Evolutionary conservation across 2,888 invertebrate genomes (phyloP).

Genomic region (Luffia ferchaultella): DNA sequence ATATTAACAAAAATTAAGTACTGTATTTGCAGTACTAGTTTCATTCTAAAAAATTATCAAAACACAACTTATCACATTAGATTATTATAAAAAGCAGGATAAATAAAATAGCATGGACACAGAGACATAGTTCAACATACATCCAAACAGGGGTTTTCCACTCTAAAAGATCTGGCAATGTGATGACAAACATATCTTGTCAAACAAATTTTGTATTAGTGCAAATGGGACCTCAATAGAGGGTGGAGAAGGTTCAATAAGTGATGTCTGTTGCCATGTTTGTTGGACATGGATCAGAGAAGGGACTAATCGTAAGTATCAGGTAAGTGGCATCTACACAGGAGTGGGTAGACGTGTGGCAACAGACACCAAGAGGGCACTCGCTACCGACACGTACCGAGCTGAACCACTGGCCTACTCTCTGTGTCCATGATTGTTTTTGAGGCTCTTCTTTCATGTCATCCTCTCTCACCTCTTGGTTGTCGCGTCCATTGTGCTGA

Average conservation of each 20-base stretch:
- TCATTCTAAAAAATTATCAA: background rate
- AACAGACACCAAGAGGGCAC: constrained; percentile 38
- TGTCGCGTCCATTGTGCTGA: constrained; percentile 42
- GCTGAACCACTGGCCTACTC: constrained; percentile 75
- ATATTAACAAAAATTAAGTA: constrained; percentile 17
- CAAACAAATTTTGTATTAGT: constrained; percentile 19
- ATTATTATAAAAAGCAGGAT: background rate
- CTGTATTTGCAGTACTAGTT: constrained; percentile 2
- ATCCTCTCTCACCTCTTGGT: constrained; percentile 61
- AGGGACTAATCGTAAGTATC: background rate
- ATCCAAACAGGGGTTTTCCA: background rate
- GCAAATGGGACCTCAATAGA: constrained; percentile 59
- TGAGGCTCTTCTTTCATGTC: constrained; percentile 49
- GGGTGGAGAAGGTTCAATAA: constrained; percentile 43
- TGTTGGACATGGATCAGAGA: constrained; percentile 27
- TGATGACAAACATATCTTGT: background rate
- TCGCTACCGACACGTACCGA: constrained; percentile 70
- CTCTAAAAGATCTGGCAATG: background rate
- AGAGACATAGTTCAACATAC: constrained; percentile 30
- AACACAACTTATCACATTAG: background rate
- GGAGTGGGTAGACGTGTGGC: constrained; percentile 23
- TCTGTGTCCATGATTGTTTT: constrained; percentile 74
- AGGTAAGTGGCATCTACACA: background rate
- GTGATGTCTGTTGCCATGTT: constrained; percentile 48
- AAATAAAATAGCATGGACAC: constrained; percentile 48